Base-by-base conservation (phyloP, 1,140 invertebrate species). In the Pogonognathellus flavescens region DNA sequence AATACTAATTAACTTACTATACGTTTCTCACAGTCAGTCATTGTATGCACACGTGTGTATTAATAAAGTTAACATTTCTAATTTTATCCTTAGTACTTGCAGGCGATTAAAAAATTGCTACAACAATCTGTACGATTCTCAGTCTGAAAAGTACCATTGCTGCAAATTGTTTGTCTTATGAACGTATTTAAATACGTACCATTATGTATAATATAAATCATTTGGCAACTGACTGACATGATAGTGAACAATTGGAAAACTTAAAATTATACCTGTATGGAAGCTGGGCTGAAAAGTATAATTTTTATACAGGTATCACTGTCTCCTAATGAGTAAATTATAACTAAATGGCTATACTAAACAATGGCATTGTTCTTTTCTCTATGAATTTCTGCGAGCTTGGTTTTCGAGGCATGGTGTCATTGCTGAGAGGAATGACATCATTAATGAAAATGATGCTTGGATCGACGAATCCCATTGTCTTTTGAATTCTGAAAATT, bases 381-480 rank as follows among this genome's bases (percentile, higher is more conserved):
- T 76, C 70, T 49, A 76, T 76, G 16, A n/a, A 76, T 50, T 76
- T 76, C 41, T 76, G 70, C 0, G 70, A 49, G 70, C 70, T 76
- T 50, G 80, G 80, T 55, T 55, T 81, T 57, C 80, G 18, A 8
- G 50, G 9, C 0, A 57, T 81, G 11, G 80, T 81, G 52, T 55
- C 53, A 52, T 81, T 81, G 13, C 50, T 16, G 0, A 81, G 50
- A 31, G 80, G 80, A 41, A 31, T 25, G 10, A 60, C 55, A 82
- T 82, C 55, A 59, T 49, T 62, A 18, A 49, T 82, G 22, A 60
- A 53, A 49, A 82, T 62, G 9, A 82, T 53, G 14, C 81, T 59
- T n/a, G 70, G 66, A 70, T 86, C 85, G 22, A 70, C 41, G 25
- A 86, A 80, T 22, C 70, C 70, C 57, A 86, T 80, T 25, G 85